Evolutionary conservation across 2,113 vertebrate species (phyloP).

Genomic region (Aegotheles bennettii): DNA sequence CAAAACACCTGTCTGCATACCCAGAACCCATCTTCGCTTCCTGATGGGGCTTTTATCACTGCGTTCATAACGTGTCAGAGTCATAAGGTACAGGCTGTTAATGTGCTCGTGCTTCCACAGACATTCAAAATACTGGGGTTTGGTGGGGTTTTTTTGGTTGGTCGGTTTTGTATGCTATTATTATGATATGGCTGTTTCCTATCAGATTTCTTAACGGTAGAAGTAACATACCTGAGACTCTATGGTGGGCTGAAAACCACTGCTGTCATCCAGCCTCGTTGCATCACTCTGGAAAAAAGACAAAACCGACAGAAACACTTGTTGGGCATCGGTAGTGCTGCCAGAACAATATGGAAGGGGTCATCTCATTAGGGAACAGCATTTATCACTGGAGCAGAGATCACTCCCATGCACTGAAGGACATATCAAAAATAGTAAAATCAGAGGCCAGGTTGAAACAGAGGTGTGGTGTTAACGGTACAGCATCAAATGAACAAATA

Average conservation of each 20-base stretch:
- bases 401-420: neutral
- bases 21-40: neutral
- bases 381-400: neutral
- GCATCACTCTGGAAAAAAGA: conserved; percentile 30
- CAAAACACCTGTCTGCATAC: rapidly evolving
- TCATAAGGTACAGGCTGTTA: neutral
- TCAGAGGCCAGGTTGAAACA: neutral
- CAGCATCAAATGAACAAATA: neutral
- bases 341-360: neutral
- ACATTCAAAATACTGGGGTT: neutral
- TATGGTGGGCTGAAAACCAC: neutral
- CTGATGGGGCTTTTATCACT: neutral
- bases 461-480: neutral
- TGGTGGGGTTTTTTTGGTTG: neutral
- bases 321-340: neutral
- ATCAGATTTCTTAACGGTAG: neutral
- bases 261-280: neutral
- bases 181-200: neutral
- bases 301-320: neutral
- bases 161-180: neutral
- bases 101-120: neutral
- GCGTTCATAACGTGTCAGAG: neutral
- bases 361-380: neutral
- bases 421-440: neutral
- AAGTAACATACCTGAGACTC: conserved; percentile 60